Evolutionary conservation across 2,888 invertebrate genomes (phyloP).

Genomic region (Trachelus stipa): DNA sequence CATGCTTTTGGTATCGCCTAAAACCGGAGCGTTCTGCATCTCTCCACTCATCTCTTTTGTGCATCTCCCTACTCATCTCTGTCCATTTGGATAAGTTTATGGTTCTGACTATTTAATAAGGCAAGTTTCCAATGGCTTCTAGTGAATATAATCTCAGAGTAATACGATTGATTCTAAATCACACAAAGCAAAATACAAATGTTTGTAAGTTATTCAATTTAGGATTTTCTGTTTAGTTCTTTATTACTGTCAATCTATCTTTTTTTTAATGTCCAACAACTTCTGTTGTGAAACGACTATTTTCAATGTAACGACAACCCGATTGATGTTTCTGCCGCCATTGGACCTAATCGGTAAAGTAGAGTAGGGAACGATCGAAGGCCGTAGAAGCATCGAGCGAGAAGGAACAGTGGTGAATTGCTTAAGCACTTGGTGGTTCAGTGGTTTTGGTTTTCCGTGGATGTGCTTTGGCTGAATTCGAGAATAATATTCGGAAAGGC

Average conservation of each 20-base stretch:
- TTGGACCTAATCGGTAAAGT: slow-evolving; percentile 35
- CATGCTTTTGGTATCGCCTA: no score
- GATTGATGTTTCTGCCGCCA: not conserved
- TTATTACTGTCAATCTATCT: not conserved
- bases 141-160: no score
- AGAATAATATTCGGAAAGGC: slow-evolving; percentile 25
- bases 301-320: not conserved
- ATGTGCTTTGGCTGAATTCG: slow-evolving; percentile 32
- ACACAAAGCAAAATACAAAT: not conserved
- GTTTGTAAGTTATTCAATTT: not conserved
- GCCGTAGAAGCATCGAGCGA: slow-evolving; percentile 34
- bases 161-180: no score
- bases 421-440: slow-evolving; percentile 29
- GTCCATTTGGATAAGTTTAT: no score
- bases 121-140: not conserved
- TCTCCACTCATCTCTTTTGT: no score
- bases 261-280: not conserved
- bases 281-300: not conserved
- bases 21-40: no score
- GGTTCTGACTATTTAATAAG: not conserved
- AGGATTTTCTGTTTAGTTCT: not conserved
- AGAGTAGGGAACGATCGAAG: slow-evolving; percentile 32
- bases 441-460: slow-evolving; percentile 26
- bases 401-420: slow-evolving; percentile 45
- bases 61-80: no score